Evolutionary conservation across 2,888 invertebrate species (phyloP), one percentile per base, ranked within the genome.

Genomic region (Pyrrhosoma nymphula): DNA sequence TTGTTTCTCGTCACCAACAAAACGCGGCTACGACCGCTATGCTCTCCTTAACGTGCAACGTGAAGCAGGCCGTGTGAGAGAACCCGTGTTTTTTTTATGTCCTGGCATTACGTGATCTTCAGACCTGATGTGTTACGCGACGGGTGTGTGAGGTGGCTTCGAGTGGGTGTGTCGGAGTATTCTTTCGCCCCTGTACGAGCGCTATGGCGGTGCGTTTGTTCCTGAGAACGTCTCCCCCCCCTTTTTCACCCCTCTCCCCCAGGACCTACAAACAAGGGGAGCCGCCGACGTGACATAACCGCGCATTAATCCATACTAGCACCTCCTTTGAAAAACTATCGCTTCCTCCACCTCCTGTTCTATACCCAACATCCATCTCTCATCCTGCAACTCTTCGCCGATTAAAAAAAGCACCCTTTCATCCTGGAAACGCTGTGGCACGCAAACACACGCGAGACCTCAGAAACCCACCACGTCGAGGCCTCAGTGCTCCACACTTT

Each of bases 41-140:
- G n/a, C 35, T 35, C 82, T 82, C 82, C 12, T 23, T 10, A 69
- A 30, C 35, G 30, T 14, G 47, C 47, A 2, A 26, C n/a, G 69
- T 69, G n/a, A 69, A 12, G 10, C 69, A 69, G 69, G 1, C 26
- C 69, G 69, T 4, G 69, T 69, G 69, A 10, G 10, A 47, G 47
- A n/a, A n/a, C 69, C n/a, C n/a, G 69, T 69, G n/a, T n/a, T 82
- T 82, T 82, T 82, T 82, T 35, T 35, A 82, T 35, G 82, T 35
- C 30, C 82, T 12, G 82, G 82, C 14, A 82, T 82, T 82, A 82
- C 82, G 82, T 35, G 82, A 30, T 35, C 82, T 82, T 12, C 30
- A 30, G 82, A 23, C 82, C 82, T 35, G 35, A 1, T 82, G 30
- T 82, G 82, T 10, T 16, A 30, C 30, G 82, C 35, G 30, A 35